These are phyloP conservation scores for Arenaria interpres DNA, from an alignment of 2,113 vertebrate species.

Conservation along the genomic window DNA sequence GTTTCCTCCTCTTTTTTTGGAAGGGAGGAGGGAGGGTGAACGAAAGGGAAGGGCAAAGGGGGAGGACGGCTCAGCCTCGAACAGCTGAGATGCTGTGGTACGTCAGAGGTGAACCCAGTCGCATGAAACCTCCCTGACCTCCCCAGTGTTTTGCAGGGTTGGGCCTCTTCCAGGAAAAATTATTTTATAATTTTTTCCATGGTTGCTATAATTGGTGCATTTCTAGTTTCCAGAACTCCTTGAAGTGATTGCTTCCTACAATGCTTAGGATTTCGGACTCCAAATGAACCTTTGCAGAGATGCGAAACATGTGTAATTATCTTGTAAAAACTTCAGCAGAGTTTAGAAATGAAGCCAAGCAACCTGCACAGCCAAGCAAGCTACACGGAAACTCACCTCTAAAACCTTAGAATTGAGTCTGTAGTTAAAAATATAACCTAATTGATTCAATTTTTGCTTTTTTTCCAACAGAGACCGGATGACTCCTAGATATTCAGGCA, in stretches of 20 bases:
- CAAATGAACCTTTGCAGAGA: background rate
- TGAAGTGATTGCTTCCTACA: conserved; percentile 23
- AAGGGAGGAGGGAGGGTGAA: background rate
- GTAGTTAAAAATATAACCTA: background rate
- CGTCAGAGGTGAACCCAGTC: background rate
- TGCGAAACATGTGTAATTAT: background rate
- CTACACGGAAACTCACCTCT: background rate
- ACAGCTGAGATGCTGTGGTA: background rate
- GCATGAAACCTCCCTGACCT: background rate
- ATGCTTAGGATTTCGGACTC: background rate
- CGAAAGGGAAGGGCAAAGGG: background rate
- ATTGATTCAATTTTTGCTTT: background rate
- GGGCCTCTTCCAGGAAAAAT: background rate
- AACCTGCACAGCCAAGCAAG: background rate
- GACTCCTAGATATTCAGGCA: background rate
- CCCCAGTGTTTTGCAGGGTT: background rate
- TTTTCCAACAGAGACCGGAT: background rate
- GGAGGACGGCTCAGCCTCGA: background rate
- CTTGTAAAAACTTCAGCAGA: background rate
- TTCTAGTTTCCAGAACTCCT: background rate
- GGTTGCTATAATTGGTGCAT: background rate
- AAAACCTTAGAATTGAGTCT: background rate
- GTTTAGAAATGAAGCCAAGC: background rate
- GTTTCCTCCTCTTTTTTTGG: background rate
- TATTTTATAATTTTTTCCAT: no score